Evolutionary conservation across 37 sponge, comb jelly and placozoan species (phyloP).

Genomic region (Crambe crambe): DNA sequence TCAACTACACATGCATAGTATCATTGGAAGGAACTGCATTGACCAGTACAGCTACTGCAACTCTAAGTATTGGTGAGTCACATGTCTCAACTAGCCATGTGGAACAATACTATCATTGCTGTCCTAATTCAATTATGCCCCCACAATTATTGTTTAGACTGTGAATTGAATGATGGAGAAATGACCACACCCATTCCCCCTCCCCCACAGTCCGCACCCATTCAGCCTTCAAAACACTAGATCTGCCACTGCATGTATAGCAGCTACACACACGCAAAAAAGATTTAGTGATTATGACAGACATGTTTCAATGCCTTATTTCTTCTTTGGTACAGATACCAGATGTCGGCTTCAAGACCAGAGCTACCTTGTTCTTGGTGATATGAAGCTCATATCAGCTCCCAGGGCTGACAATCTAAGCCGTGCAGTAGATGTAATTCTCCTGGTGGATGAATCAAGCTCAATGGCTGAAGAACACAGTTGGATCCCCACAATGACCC

Average conservation of each 20-base stretch:
- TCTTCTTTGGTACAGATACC: not conserved
- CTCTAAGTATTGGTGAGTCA: constrained; percentile 16
- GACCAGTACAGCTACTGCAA: not conserved
- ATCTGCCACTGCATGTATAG: not conserved
- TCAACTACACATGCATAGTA: constrained; percentile 16
- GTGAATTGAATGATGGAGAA: too few relatives aligned
- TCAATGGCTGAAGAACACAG: constrained; percentile 82
- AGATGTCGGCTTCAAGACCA: constrained; percentile 34
- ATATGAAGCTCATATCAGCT: not conserved
- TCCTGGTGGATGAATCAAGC: constrained; percentile 86
- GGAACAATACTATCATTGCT: too few relatives aligned
- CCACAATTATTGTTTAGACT: too few relatives aligned
- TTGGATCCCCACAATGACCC: constrained; percentile 63
- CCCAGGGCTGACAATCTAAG: not conserved
- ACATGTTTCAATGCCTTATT: not conserved
- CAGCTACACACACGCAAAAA: not conserved
- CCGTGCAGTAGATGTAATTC: constrained; percentile 58
- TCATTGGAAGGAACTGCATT: not conserved
- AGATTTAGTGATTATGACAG: not conserved
- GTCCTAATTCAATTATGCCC: too few relatives aligned
- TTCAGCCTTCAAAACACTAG: too few relatives aligned
- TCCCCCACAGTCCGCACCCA: too few relatives aligned
- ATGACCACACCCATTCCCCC: too few relatives aligned
- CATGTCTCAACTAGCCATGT: too few relatives aligned
- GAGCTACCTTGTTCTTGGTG: constrained; percentile 16